phyloP scores from a whole-genome alignment of 2,113 vertebrate genomes.

The Chionodraco myersi region DNA sequence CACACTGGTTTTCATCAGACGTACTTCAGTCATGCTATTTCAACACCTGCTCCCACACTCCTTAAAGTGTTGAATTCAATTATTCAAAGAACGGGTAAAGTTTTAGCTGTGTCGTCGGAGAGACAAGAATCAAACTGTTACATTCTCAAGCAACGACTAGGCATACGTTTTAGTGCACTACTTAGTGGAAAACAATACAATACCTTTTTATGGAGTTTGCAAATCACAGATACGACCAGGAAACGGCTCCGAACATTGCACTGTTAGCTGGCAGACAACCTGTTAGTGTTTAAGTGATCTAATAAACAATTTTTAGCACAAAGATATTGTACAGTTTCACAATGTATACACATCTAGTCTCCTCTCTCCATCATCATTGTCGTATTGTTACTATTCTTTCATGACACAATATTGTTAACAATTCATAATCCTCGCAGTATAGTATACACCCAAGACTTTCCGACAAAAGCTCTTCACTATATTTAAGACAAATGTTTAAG shows the following conservation, averaged over 20 bases:
- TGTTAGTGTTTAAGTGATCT: conserved; percentile 5
- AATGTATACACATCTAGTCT: too few species aligned
- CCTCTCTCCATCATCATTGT: too few species aligned
- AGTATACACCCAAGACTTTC: background rate
- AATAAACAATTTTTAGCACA: background rate
- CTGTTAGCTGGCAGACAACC: background rate
- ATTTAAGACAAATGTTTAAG: conserved; percentile 37
- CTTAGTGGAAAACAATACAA: background rate
- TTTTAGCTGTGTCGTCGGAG: background rate
- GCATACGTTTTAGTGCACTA: background rate
- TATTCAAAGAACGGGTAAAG: background rate
- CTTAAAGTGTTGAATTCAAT: background rate
- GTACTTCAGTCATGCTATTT: background rate
- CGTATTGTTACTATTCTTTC: background rate
- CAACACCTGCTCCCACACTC: background rate
- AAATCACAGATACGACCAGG: conserved; percentile 7
- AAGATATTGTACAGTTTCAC: background rate
- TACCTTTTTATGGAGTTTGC: too few species aligned
- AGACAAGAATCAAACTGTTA: background rate
- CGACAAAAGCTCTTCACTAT: background rate
- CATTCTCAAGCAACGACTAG: background rate
- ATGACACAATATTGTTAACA: background rate
- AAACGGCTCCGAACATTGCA: background rate
- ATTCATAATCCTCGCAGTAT: background rate
- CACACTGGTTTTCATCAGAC: too few species aligned